phyloP scores from a whole-genome alignment of 2,113 vertebrate genomes.

The Chaenocephalus aceratus region DNA sequence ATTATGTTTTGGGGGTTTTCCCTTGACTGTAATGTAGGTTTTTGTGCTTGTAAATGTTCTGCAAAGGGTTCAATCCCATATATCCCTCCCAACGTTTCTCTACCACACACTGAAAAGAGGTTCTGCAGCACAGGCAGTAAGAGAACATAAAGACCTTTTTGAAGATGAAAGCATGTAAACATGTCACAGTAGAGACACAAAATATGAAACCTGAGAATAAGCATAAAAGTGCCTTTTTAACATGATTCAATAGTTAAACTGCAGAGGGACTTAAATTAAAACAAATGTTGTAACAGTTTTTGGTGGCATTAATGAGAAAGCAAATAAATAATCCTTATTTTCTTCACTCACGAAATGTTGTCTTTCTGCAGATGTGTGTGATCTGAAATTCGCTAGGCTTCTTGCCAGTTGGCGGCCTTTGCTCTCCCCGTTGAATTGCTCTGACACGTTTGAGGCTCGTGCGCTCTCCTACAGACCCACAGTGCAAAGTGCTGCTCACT shows the following conservation, averaged over 20 bases:
- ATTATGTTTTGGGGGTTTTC: too few relatives aligned
- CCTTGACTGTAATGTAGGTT: too few relatives aligned
- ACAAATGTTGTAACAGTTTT: slow-evolving; percentile 2
- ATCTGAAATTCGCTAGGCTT: slow-evolving; percentile 29
- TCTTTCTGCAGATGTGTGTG: slow-evolving; percentile 46
- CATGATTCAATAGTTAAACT: not conserved
- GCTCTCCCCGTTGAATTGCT: slow-evolving; percentile 22
- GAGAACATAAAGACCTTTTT: too few relatives aligned
- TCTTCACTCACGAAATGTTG: slow-evolving; percentile 26
- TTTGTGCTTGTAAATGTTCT: too few relatives aligned
- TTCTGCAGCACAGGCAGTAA: too few relatives aligned
- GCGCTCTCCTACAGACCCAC: slow-evolving; percentile 35
- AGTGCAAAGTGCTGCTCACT: slow-evolving; percentile 62
- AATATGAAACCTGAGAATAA: too few relatives aligned
- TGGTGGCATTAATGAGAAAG: slow-evolving; percentile 11
- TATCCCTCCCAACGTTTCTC: too few relatives aligned
- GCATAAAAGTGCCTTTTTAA: too few relatives aligned
- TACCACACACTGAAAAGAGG: too few relatives aligned
- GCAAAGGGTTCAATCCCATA: too few relatives aligned
- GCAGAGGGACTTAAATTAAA: slow-evolving; percentile 1
- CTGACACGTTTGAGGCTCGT: slow-evolving; percentile 41
- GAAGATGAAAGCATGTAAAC: too few relatives aligned
- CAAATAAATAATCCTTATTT: slow-evolving; percentile 35
- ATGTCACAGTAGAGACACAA: too few relatives aligned
- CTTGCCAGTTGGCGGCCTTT: slow-evolving; percentile 30